Base-by-base conservation (phyloP, 2,797 vertebrate genomes). In the Denticeps clupeoides region DNA sequence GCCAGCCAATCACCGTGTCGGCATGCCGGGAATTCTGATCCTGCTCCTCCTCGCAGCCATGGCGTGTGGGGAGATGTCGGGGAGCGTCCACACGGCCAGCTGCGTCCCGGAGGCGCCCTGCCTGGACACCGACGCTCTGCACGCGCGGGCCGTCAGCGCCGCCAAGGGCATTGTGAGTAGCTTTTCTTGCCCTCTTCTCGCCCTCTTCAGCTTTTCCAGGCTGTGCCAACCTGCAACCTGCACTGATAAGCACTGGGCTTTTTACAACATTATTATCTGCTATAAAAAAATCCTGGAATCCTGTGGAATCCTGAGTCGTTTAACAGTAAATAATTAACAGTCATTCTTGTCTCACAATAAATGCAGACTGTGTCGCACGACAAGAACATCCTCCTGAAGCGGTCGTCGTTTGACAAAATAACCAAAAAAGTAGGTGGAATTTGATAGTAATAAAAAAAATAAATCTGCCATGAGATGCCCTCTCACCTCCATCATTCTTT, bases 301-400 rank as follows among this genome's bases (percentile, higher is more conserved):
- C n/a, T n/a, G n/a, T n/a, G n/a, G n/a, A n/a, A n/a, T n/a, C n/a
- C n/a, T n/a, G n/a, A n/a, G n/a, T n/a, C n/a, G n/a, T n/a, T n/a
- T n/a, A n/a, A n/a, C n/a, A n/a, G n/a, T n/a, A n/a, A n/a, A n/a
- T n/a, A n/a, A n/a, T n/a, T n/a, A n/a, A n/a, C n/a, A n/a, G n/a
- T n/a, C n/a, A n/a, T n/a, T n/a, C n/a, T n/a, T n/a, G n/a, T n/a
- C n/a, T n/a, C n/a, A n/a, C n/a, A n/a, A n/a, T n/a, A n/a, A n/a
- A n/a, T n/a, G n/a, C n/a, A n/a, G n/a, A n/a, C n/a, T n/a, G n/a
- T n/a, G n/a, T n/a, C 40, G 10, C 56, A 66, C 15, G 25, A 21
- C 13, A 38, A 52, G 28, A 66, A 49, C 23, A 63, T 66, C 44
- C 53, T 66, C 31, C 25, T 66, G 22, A 59, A 38, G 42, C 59